Conservation (phyloP, 2,797 vertebrate genomes). For the Ptychadena robeensis region DNA sequence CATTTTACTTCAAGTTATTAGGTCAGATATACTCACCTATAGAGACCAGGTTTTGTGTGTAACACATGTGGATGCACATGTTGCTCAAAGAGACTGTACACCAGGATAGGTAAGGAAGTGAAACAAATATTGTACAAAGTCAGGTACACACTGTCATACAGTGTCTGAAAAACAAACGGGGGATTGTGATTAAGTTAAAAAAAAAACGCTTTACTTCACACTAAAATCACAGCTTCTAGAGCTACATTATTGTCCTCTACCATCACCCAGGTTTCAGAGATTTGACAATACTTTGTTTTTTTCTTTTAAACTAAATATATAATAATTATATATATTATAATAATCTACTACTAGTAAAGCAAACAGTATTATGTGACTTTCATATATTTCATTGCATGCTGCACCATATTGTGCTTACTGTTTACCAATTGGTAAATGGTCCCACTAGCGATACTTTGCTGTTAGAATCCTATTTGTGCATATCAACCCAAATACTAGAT, state of each 20-base stretch:
- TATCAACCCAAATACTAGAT: too few relatives aligned
- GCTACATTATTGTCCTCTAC: too few relatives aligned
- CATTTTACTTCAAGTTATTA: background rate
- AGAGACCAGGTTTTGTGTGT: constrained; percentile 91
- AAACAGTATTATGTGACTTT: too few relatives aligned
- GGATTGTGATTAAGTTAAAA: background rate
- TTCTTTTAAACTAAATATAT: too few relatives aligned
- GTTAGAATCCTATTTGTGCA: too few relatives aligned
- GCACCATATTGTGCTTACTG: too few relatives aligned
- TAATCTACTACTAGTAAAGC: too few relatives aligned
- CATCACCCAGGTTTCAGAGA: background rate
- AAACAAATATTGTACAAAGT: constrained; percentile 99
- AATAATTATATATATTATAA: too few relatives aligned
- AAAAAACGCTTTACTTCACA: too few relatives aligned
- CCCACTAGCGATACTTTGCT: too few relatives aligned
- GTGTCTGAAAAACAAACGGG: constrained; percentile 77
- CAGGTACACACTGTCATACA: constrained; percentile 98
- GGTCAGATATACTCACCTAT: constrained; percentile 79
- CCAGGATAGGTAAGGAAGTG: constrained; percentile 96
- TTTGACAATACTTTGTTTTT: background rate
- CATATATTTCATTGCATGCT: too few relatives aligned
- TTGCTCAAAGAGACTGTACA: constrained; percentile 98
- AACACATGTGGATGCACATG: constrained; percentile 92
- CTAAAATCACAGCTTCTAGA: background rate
- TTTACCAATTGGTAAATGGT: too few relatives aligned